phyloP scores from a whole-genome alignment of 2,888 invertebrate genomes.

The Tetropium fuscum region DNA sequence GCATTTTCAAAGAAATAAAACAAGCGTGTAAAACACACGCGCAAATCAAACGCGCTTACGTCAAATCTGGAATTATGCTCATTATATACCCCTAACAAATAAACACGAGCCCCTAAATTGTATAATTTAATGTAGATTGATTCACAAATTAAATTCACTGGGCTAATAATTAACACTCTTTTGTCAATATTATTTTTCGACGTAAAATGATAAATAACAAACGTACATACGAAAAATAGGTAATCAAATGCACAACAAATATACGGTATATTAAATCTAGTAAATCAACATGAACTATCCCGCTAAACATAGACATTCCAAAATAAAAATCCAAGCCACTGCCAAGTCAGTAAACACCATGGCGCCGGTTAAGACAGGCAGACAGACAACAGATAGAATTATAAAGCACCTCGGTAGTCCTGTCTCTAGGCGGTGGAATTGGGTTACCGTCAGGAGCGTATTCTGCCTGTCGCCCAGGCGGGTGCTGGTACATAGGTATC shows the following conservation, averaged over 20 bases:
- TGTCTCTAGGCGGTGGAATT: constrained; percentile 65
- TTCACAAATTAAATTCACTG: too few relatives aligned
- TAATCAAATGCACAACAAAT: constrained; percentile 33
- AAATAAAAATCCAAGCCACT: constrained; percentile 39
- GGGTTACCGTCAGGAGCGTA: constrained; percentile 66
- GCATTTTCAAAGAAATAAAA: too few relatives aligned
- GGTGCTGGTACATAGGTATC: constrained; percentile 75
- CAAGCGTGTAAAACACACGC: too few relatives aligned
- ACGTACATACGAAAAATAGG: neutral
- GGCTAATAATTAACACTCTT: too few relatives aligned
- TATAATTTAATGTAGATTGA: too few relatives aligned
- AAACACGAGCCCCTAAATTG: too few relatives aligned
- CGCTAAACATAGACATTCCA: constrained; percentile 51
- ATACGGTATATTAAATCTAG: neutral
- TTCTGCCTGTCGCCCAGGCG: constrained; percentile 68
- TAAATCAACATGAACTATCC: constrained; percentile 12
- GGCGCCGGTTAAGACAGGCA: constrained; percentile 37
- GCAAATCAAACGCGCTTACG: too few relatives aligned
- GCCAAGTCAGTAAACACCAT: constrained; percentile 34
- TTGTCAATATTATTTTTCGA: too few relatives aligned
- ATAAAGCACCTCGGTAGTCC: constrained; percentile 66
- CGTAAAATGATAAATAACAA: neutral
- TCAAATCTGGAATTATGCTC: too few relatives aligned
- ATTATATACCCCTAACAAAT: too few relatives aligned
- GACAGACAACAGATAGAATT: constrained; percentile 70